Conservation (phyloP, 2,888 invertebrate genomes). For the Erebia aethiops region DNA sequence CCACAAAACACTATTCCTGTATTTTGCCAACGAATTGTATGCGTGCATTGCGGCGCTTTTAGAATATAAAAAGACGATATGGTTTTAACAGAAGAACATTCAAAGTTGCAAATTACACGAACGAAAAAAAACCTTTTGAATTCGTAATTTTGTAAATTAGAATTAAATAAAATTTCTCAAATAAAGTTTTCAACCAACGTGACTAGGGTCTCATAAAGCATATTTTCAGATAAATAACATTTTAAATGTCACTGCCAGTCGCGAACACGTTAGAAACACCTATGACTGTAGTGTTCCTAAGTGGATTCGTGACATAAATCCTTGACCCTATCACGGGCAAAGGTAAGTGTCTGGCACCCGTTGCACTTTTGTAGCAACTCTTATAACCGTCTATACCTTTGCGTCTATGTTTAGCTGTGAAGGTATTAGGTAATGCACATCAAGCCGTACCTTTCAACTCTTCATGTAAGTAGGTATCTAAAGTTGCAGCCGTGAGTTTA, state of each 20-base stretch:
- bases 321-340: constrained; percentile 49
- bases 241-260: constrained; percentile 5
- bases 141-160: too few species aligned
- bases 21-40: too few species aligned
- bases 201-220: too few species aligned
- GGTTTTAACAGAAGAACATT: too few species aligned
- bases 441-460: constrained; percentile 9
- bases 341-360: constrained; percentile 38
- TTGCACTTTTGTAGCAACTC: constrained; percentile 28
- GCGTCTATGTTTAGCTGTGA: not conserved
- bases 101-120: too few species aligned
- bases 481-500: not conserved
- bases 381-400: constrained; percentile 20
- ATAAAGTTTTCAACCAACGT: too few species aligned
- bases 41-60: not conserved
- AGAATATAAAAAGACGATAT: not conserved
- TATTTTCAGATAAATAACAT: not conserved
- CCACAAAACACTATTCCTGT: not conserved
- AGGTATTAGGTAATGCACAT: constrained; percentile 4
- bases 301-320: constrained; percentile 45
- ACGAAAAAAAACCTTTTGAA: too few species aligned
- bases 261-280: not conserved
- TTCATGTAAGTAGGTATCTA: not conserved
- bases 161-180: too few species aligned
- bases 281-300: constrained; percentile 27